Evolutionary conservation across 2,888 invertebrate species (phyloP).

Genomic region (Lasius platythorax): DNA sequence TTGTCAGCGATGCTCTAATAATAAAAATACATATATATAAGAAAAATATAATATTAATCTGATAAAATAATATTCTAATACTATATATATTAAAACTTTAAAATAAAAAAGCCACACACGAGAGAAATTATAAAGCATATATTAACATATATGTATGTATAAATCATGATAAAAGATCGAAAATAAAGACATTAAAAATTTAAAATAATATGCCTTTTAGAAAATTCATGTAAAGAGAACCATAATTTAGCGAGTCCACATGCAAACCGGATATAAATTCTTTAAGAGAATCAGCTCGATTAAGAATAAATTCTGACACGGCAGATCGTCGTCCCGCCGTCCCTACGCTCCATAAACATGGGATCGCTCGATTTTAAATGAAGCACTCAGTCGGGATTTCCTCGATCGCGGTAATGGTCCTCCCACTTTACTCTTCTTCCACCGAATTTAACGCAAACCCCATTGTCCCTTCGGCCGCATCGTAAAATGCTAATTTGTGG

Average conservation of each 20-base stretch:
- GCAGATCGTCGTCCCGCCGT: background rate
- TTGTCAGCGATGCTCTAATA: background rate
- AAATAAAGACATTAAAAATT: background rate
- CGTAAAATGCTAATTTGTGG: constrained; percentile 76
- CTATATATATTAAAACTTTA: background rate
- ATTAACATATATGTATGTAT: background rate
- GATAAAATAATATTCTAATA: background rate
- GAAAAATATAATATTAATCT: background rate
- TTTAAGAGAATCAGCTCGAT: constrained; percentile 47
- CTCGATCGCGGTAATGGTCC: constrained; percentile 71
- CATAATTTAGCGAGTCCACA: constrained; percentile 12
- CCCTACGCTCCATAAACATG: constrained; percentile 38
- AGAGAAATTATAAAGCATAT: constrained; percentile 5
- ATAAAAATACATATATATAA: background rate
- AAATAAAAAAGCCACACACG: background rate
- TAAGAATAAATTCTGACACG: constrained; percentile 37
- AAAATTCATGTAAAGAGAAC: background rate
- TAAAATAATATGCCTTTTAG: background rate
- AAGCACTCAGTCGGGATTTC: constrained; percentile 64
- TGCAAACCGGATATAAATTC: constrained; percentile 33
- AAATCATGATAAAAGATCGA: background rate
- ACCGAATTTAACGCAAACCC: constrained; percentile 70
- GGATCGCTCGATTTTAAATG: constrained; percentile 57
- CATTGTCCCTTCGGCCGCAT: constrained; percentile 69
- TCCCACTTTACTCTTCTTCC: constrained; percentile 68